Conservation (phyloP, 1,140 invertebrate genomes). For the Arctopsyche grandis region DNA sequence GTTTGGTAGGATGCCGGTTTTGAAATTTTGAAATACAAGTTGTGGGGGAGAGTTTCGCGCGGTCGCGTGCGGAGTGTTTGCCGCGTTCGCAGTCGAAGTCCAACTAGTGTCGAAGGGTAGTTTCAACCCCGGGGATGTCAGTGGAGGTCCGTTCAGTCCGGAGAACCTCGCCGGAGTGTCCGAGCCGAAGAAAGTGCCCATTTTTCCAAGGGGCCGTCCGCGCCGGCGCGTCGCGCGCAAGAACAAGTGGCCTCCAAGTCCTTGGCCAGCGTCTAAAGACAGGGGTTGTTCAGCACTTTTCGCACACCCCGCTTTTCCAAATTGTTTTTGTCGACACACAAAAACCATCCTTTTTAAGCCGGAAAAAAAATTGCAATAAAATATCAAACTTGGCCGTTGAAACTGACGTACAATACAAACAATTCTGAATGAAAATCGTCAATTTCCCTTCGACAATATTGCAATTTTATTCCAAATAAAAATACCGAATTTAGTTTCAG, state of each 20-base stretch:
- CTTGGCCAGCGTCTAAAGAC: constrained; percentile 38
- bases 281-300: constrained; percentile 26
- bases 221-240: constrained; percentile 42
- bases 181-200: constrained; percentile 43
- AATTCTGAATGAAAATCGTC: no score
- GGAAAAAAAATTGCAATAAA: no score
- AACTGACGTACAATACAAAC: not conserved
- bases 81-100: not conserved
- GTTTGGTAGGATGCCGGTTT: no score
- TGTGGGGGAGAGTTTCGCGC: constrained; percentile 8
- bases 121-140: not conserved
- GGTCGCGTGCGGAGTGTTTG: constrained; percentile 1
- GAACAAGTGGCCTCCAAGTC: constrained; percentile 45
- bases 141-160: constrained; percentile 13
- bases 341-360: no score
- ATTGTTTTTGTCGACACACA: no score
- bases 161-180: constrained; percentile 33
- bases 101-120: not conserved
- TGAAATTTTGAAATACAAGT: no score
- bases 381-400: not conserved
- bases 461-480: no score
- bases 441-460: no score
- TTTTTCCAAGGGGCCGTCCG: constrained; percentile 43
- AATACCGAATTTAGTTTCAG: no score
- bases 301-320: not conserved